Evolutionary conservation across 1,140 invertebrate genomes (phyloP).

Genomic region (Drosophila pruinosa): DNA sequence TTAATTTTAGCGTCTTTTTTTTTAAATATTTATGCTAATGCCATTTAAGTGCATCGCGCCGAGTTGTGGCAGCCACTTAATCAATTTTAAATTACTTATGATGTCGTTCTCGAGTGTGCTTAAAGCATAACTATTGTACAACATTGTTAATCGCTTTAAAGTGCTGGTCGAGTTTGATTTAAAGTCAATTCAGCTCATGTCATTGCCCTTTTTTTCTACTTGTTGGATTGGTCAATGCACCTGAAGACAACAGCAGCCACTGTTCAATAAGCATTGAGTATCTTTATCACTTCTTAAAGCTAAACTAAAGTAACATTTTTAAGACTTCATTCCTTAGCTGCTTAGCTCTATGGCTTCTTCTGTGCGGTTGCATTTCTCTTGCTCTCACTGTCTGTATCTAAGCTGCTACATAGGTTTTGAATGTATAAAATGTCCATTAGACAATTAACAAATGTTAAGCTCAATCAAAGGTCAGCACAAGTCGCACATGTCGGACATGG

Average conservation of each 20-base stretch:
- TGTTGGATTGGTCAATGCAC: slow-evolving; percentile 18
- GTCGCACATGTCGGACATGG: neutral
- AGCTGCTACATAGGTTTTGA: too few relatives aligned
- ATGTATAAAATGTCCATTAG: neutral
- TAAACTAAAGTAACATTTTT: slow-evolving; percentile 19
- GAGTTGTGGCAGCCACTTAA: slow-evolving; percentile 37
- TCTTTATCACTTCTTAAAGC: neutral
- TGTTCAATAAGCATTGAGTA: slow-evolving; percentile 10
- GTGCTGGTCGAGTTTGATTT: neutral
- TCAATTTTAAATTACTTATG: slow-evolving; percentile 15
- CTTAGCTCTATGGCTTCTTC: slow-evolving; percentile 27
- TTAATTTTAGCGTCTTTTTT: slow-evolving; percentile 15
- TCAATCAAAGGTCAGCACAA: slow-evolving; percentile 4
- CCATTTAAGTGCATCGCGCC: neutral
- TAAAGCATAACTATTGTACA: neutral
- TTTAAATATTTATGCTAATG: slow-evolving; percentile 33
- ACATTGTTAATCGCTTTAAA: neutral
- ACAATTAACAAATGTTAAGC: slow-evolving; percentile 22
- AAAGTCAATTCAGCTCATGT: slow-evolving; percentile 3
- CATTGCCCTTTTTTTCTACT: slow-evolving; percentile 10
- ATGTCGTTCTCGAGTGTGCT: slow-evolving; percentile 11
- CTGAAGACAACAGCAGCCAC: slow-evolving; percentile 3
- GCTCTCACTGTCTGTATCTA: neutral
- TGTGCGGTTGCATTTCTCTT: neutral
- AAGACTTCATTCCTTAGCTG: slow-evolving; percentile 17